A percentile compares a stretch with the other conserved stretches of the same genome.
These are phyloP conservation scores for Automeris io DNA, from an alignment of 2,888 invertebrate genomes.

Conservation along the genomic window DNA sequence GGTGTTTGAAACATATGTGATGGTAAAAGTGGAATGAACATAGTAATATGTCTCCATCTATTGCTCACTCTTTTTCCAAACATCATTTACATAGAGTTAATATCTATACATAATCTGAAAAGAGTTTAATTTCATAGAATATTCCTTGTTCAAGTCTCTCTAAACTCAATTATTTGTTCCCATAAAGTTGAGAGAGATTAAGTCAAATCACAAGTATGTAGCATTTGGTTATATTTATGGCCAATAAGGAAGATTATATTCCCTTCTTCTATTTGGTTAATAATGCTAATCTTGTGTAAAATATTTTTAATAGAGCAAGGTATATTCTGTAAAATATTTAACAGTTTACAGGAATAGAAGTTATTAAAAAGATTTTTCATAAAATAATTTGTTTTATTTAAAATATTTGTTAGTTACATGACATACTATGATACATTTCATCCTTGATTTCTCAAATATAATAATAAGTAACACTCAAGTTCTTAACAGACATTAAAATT, in stretches of 20 bases:
- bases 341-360: conserved; percentile 20
- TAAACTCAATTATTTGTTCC: conserved; percentile 63
- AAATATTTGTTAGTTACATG: too few species aligned
- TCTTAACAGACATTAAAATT: not conserved
- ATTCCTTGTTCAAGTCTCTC: conserved; percentile 27
- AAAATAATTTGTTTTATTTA: conserved; percentile 22
- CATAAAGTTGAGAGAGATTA: conserved; percentile 42
- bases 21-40: too few species aligned
- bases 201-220: conserved; percentile 13
- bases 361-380: conserved; percentile 36
- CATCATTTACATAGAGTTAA: too few species aligned
- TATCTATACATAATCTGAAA: not conserved
- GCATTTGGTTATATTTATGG: conserved; percentile 16
- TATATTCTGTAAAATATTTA: conserved; percentile 25
- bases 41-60: too few species aligned
- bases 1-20: too few species aligned
- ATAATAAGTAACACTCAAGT: not conserved
- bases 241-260: conserved; percentile 35
- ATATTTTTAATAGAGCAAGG: conserved; percentile 12
- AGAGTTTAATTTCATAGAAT: conserved; percentile 26
- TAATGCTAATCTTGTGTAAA: conserved; percentile 16
- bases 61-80: too few species aligned
- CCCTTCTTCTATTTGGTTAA: conserved; percentile 28
- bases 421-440: too few species aligned
- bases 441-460: too few species aligned